phyloP scores from a whole-genome alignment of 2,888 invertebrate genomes.

The Cartodere bifasciata region DNA sequence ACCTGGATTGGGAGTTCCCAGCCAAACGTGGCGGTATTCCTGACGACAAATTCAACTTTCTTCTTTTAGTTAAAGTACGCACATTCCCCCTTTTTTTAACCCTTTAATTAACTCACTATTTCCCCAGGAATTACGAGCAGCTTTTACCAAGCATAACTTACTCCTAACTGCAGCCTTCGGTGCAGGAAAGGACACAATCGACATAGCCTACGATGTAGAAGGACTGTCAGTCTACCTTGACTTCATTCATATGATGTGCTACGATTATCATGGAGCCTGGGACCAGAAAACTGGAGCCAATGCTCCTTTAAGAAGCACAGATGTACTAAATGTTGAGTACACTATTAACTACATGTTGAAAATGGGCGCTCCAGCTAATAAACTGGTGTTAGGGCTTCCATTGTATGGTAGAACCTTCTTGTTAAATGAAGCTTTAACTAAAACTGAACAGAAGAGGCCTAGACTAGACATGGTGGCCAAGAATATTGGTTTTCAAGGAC shows the following conservation, averaged over 20 bases:
- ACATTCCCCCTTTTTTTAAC: background rate
- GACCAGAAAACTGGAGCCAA: constrained; percentile 63
- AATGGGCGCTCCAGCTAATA: constrained; percentile 60
- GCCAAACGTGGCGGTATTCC: constrained; percentile 61
- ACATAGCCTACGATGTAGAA: constrained; percentile 63
- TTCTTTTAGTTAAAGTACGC: constrained; percentile 57
- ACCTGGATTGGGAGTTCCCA: constrained; percentile 80
- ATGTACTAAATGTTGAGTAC: constrained; percentile 56
- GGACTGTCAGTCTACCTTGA: constrained; percentile 55
- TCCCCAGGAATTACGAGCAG: constrained; percentile 55
- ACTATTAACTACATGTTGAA: constrained; percentile 62
- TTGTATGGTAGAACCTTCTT: constrained; percentile 74
- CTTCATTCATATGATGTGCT: constrained; percentile 74
- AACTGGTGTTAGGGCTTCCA: constrained; percentile 70
- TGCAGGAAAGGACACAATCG: constrained; percentile 62
- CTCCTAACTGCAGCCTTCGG: constrained; percentile 74
- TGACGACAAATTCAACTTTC: constrained; percentile 65
- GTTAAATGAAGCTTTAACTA: constrained; percentile 34
- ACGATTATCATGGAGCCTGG: constrained; percentile 83
- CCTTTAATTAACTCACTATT: background rate
- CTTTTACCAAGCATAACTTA: constrained; percentile 53
- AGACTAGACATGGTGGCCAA: constrained; percentile 43
- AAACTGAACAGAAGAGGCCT: constrained; percentile 23
- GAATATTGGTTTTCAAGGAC: constrained; percentile 59
- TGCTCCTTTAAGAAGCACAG: constrained; percentile 54